Base-by-base conservation (phyloP, 2,113 vertebrate species). In the Synodontis membranacea region DNA sequence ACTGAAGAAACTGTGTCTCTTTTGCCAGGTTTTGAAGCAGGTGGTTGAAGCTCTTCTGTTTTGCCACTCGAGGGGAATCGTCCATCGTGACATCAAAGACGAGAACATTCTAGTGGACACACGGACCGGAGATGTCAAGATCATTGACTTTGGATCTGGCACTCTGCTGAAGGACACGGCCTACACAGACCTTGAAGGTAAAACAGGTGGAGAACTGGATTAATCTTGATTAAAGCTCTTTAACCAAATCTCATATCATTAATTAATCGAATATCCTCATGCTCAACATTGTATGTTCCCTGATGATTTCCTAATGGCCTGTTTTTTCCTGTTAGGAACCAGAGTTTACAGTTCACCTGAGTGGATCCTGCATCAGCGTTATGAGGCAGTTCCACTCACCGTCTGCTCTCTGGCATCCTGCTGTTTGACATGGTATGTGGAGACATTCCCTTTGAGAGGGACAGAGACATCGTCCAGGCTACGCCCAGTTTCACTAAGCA, bases 361-460 rank as follows among this genome's bases (percentile, higher is more conserved):
- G 90, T 97, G 96, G 96, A 92, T 97, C 70, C 89, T 90, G 17
- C 87, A 91, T 39, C 95, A 94, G 78, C 94, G 93, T 46, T 97
- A 97, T 48, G 88, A 93, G 0, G 96, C 95, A 0, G 85, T 93
- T 34, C 91, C 96, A 0, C 96, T 96, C 25, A 95, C 96, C 0
- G 93, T 97, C 86, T 97, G 96, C 96, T 97, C 96, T 12, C 93
- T 97, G 54, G 96, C 0, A 94, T 97, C 0, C 90, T 97, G 50
- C 94, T 97, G 19, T 97, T 96, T 44, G 96, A 97, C 91, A 96
- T 97, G 96, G 96, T 96, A 1, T 97, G 96, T 34, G 96, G 96
- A 0, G 96, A 97, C 89, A 96, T 97, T 89, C 96, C 97, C 0
- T 97, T 97, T 2, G 96, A 97, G 86, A 93, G 92, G 0, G 97